Evolutionary conservation across 2,888 invertebrate genomes (phyloP), one percentile per base, ranked within the genome.

Genomic region (Pheosia gnoma): DNA sequence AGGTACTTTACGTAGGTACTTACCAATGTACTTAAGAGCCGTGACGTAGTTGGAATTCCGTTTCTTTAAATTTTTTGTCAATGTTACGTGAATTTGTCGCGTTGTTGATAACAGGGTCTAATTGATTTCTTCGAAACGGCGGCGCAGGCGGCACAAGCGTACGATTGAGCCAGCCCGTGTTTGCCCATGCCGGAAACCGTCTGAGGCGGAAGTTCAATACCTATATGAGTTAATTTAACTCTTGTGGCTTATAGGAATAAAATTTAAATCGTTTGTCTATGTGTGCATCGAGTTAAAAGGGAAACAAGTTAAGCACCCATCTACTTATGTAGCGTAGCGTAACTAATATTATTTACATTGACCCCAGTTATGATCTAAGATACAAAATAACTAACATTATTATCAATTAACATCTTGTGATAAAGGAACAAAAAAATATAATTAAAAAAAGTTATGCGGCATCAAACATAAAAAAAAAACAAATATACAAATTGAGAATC

Each of bases 21-120:
- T 25, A 25, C 25, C 25, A 25, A 25, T 25, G 25, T 25, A 25
- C 2, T 25, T 25, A 25, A 25, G 25, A 25, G 47, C 47, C 11
- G 37, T 68, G 70, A 70, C 71, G 59, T 56, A 63, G n/a, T 49
- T 60, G 43, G 54, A 13, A 59, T 53, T 60, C 39, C 45, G 4
- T 6, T 38, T 41, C 0, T 25, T 13, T 39, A 3, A 39, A 55
- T 55, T 55, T 55, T 55, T 55, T 55, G 55, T 39, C 6, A 36
- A 10, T 11, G 11, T 37, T 52, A 53, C 53, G 53, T 36, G 10
- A 9, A 36, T 9, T 9, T 37, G 25, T 53, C 53, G 37, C 51
- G 25, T 51, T 51, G 51, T 51, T 51, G 51, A 54, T 51, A 51
- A 25, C 13, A 25, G 8, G 51, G 7, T 51, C 53, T 53, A 53